Evolutionary conservation across 2,888 invertebrate species (phyloP), one percentile per base, ranked within the genome.

Genomic region (Eristalinus sepulchralis): DNA sequence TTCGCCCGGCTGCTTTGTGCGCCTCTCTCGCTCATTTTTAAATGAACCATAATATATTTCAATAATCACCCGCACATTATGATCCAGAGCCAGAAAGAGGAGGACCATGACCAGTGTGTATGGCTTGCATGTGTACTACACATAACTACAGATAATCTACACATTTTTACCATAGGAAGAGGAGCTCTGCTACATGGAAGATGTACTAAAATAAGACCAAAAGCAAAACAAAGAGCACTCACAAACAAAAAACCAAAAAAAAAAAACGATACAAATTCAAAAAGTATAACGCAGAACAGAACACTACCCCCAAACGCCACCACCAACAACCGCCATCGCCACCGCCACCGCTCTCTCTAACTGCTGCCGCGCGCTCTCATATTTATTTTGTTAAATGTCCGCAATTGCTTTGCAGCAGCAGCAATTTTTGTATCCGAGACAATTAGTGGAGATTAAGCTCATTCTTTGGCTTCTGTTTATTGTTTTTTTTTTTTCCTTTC

Each of bases 371-470:
- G 34, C 57, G 36, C 62, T 87, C 66, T 60, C 72, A 83, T 83
- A 77, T 88, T 85, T 87, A 84, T 83, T 88, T 88, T 80, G 86
- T 88, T 88, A 83, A 88, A 88, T 89, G 88, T 76, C 85, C 79
- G 83, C 89, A 89, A 89, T 89, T 89, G 89, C 88, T 89, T 89
- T 89, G 85, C 85, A 82, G 88, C 85, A 89, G 88, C 85, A 88
- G 89, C 88, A 89, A 89, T 88, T 89, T 89, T 89, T 89, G 88
- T 88, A 88, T 89, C 47, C 88, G 88, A 89, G 88, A 88, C 89
- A 89, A 89, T 89, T 89, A 89, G 89, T 83, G 81, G 88, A 89
- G 89, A 89, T 89, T 89, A 88, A 86, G 85, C 85, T 85, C 57
- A 85, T 82, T 85, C 64, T 72, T 85, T 85, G 77, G 68, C 72